Percentiles rank a stretch among this genome's conserved stretches.
Conservation (phyloP, 2,888 invertebrate genomes). For the Philereme transversata region DNA sequence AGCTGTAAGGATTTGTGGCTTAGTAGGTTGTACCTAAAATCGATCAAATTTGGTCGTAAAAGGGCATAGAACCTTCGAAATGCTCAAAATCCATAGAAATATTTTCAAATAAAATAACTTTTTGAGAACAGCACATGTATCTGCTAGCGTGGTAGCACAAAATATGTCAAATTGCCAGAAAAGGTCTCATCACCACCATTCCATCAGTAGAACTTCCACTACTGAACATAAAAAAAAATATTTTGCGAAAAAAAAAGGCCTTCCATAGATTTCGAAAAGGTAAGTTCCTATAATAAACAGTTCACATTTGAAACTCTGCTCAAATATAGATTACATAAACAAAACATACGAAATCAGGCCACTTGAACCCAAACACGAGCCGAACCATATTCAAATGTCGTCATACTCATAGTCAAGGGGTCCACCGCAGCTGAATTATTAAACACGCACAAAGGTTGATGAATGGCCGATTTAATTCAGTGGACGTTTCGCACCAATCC, state of each 20-base stretch:
- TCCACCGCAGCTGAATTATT: slow-evolving; percentile 65
- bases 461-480: slow-evolving; percentile 43
- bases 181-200: too few species aligned
- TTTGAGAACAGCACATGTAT: not conserved
- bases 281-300: not conserved
- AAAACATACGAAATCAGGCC: slow-evolving; percentile 20
- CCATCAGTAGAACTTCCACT: too few species aligned
- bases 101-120: not conserved
- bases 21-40: slow-evolving; percentile 5
- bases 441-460: slow-evolving; percentile 65
- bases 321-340: slow-evolving; percentile 19
- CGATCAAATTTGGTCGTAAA: not conserved
- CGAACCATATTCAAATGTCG: slow-evolving; percentile 38
- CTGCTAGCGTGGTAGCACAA: too few species aligned
- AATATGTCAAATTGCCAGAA: too few species aligned
- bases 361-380: slow-evolving; percentile 22
- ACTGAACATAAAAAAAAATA: too few species aligned
- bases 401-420: slow-evolving; percentile 30
- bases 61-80: not conserved
- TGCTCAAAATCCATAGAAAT: too few species aligned
- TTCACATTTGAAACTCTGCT: slow-evolving; percentile 2
- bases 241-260: too few species aligned
- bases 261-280: too few species aligned
- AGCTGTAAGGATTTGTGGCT: slow-evolving; percentile 29
- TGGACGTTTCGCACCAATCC: slow-evolving; percentile 64